phyloP scores from a whole-genome alignment of 2,888 invertebrate species.

The Caenorhabditis wallacei region DNA sequence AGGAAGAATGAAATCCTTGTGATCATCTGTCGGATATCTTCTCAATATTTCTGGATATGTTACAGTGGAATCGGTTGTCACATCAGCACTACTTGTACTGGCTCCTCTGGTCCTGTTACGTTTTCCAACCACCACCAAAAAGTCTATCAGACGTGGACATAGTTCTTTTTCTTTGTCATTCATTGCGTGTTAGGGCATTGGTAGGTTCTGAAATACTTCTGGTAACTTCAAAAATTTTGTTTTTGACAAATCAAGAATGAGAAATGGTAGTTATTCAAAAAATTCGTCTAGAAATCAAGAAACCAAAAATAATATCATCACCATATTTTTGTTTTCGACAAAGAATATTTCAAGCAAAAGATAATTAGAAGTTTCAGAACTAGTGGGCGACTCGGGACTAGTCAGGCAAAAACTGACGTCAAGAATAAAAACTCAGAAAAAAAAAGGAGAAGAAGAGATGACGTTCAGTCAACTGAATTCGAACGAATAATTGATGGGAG shows the following conservation, averaged over 20 bases:
- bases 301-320: no score
- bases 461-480: conserved; percentile 10
- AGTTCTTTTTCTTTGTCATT: conserved; percentile 84
- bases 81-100: conserved; percentile 47
- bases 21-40: conserved; percentile 86
- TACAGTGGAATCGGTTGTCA: conserved; percentile 49
- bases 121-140: conserved; percentile 94
- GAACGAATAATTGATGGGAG: conserved; percentile 17
- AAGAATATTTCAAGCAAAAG: not conserved
- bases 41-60: conserved; percentile 76
- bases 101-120: conserved; percentile 53
- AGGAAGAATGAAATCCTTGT: conserved; percentile 93
- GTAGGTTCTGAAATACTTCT: conserved; percentile 4
- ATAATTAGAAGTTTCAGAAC: not conserved
- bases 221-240: not conserved
- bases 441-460: not conserved
- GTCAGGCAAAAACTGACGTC: not conserved
- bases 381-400: not conserved
- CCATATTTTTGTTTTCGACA: no score
- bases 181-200: conserved; percentile 66
- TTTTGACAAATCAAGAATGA: not conserved
- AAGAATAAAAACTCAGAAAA: not conserved
- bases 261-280: not conserved
- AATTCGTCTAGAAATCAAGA: not conserved
- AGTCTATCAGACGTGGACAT: conserved; percentile 89